Conservation (phyloP, 2,113 vertebrate species). For the Serinus canaria region DNA sequence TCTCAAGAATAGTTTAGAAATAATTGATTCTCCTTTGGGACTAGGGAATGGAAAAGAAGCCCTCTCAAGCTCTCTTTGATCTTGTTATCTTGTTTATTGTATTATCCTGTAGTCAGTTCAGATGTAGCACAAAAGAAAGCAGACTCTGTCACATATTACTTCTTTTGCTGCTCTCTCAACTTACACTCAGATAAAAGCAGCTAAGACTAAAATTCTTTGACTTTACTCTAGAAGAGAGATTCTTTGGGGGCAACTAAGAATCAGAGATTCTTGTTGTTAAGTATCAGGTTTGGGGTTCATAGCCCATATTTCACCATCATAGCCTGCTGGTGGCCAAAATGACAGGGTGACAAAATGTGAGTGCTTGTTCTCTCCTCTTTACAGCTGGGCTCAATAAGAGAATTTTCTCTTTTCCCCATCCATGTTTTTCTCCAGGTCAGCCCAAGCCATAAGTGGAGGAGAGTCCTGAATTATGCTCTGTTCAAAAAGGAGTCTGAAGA, state of each 20-base stretch:
- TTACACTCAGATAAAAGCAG: neutral
- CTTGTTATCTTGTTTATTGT: conserved; percentile 49
- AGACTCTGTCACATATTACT: conserved; percentile 6
- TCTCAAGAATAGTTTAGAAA: conserved; percentile 15
- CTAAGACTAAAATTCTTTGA: neutral
- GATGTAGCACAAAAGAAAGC: conserved; percentile 17
- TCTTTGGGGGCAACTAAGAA: neutral
- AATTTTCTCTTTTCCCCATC: neutral
- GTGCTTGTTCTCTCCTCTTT: neutral
- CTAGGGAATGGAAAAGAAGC: neutral
- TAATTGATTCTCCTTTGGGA: conserved; percentile 20
- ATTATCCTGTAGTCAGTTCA: conserved; percentile 26
- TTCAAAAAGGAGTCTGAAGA: neutral
- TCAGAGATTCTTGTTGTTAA: neutral
- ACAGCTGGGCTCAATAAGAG: neutral
- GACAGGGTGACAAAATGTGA: accelerated
- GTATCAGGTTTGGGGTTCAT: neutral
- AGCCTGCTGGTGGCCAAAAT: neutral
- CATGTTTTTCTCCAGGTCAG: neutral
- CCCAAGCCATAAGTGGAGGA: neutral
- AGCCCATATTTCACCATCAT: neutral
- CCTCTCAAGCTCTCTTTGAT: conserved; percentile 45
- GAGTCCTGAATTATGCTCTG: neutral
- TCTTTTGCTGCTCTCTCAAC: neutral
- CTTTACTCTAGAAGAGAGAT: neutral